phyloP scores from a whole-genome alignment of 1,140 invertebrate genomes.

The Drosophila ananassae region DNA sequence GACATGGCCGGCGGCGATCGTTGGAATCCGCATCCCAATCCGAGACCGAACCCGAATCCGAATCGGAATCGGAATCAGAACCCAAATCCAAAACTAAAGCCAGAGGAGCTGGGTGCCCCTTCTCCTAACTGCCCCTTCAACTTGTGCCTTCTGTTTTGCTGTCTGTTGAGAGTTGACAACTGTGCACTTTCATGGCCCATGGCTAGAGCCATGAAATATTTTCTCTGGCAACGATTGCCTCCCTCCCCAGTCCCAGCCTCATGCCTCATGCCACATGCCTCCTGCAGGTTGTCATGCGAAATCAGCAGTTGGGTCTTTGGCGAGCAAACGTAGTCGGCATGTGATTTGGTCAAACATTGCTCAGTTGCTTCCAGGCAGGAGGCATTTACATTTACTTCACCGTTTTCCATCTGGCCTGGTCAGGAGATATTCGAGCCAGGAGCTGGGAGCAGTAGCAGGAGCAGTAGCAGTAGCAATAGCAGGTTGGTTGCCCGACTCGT shows the following conservation, averaged over 20 bases:
- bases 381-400: slow-evolving; percentile 63
- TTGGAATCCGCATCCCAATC: slow-evolving; percentile 50
- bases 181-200: slow-evolving; percentile 73
- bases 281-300: slow-evolving; percentile 73
- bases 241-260: background rate
- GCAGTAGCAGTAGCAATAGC: slow-evolving; percentile 3
- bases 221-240: slow-evolving; percentile 16
- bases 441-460: slow-evolving; percentile 1
- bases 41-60: slow-evolving; percentile 2
- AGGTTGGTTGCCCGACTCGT: slow-evolving; percentile 14
- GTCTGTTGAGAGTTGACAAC: slow-evolving; percentile 68
- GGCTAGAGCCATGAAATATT: slow-evolving; percentile 62
- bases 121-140: slow-evolving; percentile 16
- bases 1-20: slow-evolving; percentile 58
- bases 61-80: slow-evolving; percentile 10
- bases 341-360: slow-evolving; percentile 58
- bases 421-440: background rate
- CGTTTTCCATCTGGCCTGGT: slow-evolving; percentile 47
- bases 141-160: slow-evolving; percentile 40
- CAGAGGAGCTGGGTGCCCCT: background rate
- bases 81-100: slow-evolving; percentile 10
- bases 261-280: slow-evolving; percentile 29
- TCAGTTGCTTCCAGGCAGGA: slow-evolving; percentile 34
- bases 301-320: slow-evolving; percentile 25
- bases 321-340: slow-evolving; percentile 15